A percentile compares a stretch with the other conserved stretches of the same genome.
Conservation (phyloP, 2,888 invertebrate genomes). For the Bombylius major region DNA sequence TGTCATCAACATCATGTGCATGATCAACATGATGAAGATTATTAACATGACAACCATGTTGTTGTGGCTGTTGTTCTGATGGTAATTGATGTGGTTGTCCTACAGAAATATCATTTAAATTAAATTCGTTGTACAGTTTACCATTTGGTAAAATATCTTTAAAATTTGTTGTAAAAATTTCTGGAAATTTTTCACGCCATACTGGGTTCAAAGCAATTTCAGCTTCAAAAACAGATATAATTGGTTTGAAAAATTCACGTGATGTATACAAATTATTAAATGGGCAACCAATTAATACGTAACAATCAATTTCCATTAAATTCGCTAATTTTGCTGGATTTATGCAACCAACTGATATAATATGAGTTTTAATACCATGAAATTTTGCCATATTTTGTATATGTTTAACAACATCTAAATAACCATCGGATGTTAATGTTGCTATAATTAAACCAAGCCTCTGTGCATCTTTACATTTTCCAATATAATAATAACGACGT, state of each 20-base stretch:
- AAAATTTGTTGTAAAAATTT: slow-evolving; percentile 59
- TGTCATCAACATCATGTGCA: no score
- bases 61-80: no score
- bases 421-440: slow-evolving; percentile 73
- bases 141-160: slow-evolving; percentile 57
- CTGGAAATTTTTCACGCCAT: slow-evolving; percentile 39
- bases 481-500: slow-evolving; percentile 69
- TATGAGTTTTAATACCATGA: slow-evolving; percentile 77
- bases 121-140: slow-evolving; percentile 38
- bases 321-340: slow-evolving; percentile 92
- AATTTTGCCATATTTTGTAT: slow-evolving; percentile 58
- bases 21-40: no score
- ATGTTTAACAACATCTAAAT: slow-evolving; percentile 58
- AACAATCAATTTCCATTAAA: slow-evolving; percentile 79
- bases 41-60: no score
- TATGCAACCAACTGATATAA: slow-evolving; percentile 86
- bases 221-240: slow-evolving; percentile 85
- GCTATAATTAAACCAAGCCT: slow-evolving; percentile 84
- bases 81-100: no score
- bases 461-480: slow-evolving; percentile 82
- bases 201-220: slow-evolving; percentile 64
- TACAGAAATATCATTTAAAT: slow-evolving; percentile 37
- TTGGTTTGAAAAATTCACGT: slow-evolving; percentile 77
- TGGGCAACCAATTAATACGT: slow-evolving; percentile 82
- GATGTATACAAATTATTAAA: slow-evolving; percentile 76